Evolutionary conservation across 2,113 vertebrate species (phyloP), one percentile per base, ranked within the genome.

Genomic region (Pluvialis apricaria): DNA sequence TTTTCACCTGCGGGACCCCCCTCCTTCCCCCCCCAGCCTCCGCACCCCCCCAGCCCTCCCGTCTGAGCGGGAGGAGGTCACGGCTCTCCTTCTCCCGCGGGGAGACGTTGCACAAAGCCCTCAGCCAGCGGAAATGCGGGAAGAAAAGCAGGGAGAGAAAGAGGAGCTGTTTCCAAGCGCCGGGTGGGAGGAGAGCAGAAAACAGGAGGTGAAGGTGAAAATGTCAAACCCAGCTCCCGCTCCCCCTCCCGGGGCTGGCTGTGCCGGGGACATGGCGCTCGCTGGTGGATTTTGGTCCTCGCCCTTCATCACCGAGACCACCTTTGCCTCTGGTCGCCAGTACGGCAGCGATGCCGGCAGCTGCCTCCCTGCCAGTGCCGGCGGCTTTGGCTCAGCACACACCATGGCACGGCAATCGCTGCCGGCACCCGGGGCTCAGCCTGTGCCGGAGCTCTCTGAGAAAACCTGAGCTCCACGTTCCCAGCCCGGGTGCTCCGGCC

Each of bases 201-300:
- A 93, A 87, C 87, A 93, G 96, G 92, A 94, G 82, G 73, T 66
- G 65, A 77, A 73, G 89, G 94, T 95, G 94, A 88, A 96, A 91
- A 88, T 90, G 90, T 90, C 90, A 86, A 80, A 38, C 12, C 15
- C 79, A 38, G 87, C 64, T 62, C 76, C 71, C 24, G 10, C 60
- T 65, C 47, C 29, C 45, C 9, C 58, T 44, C 87, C 81, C 19
- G 0, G 61, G 38, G 28, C 60, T 31, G 52, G 22, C 65, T 44
- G 38, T 44, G 84, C 2, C 0, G 0, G 38, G 61, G 52, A 47
- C 40, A 9, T 1, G 2, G 42, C 2, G 4, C 31, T 51, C 3
- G 0, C 31, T 1, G 9, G 18, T 19, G 68, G 16, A 10, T 80
- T 76, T 45, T 28, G 8, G 44, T 81, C 28, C 32, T 75, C 3